Evolutionary conservation across 2,888 invertebrate species (phyloP), one percentile per base, ranked within the genome.

Genomic region (Perithous albicinctus): DNA sequence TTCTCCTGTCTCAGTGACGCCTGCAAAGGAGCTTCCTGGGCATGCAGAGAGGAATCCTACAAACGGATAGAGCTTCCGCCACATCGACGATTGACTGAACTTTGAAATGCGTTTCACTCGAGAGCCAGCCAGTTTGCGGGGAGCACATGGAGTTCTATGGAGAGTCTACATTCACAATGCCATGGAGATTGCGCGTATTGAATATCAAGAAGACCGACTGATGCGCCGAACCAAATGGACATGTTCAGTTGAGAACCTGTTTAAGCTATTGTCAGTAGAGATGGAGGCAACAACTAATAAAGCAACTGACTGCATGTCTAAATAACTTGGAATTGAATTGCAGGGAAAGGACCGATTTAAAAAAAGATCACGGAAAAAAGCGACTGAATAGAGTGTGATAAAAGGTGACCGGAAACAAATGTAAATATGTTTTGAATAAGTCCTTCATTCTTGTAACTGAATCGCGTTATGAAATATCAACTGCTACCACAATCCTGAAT

Each of bases 11-110:
- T 66, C 54, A 32, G 74, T 74, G 69, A 74, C 56, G 78, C 73
- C 73, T 78, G 54, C 69, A 78, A 78, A 69, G 64, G 69, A 64
- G 72, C 73, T 77, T 77, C 77, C 73, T 43, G 67, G 56, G 61
- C 63, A 56, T 64, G 61, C 46, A 69, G 46, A 15, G 20, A 29
- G 66, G 41, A 67, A 73, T 77, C 43, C 61, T 38, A 73, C 38
- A 54, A 72, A 67, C 54, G 64, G 12, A 80, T 67, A 59, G 59
- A 43, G 63, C 61, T 80, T 72, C 56, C 35, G 51, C 67, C 46
- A 26, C 73, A 64, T 38, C 46, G 54, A 43, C 51, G 67, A 67
- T 70, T 61, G 46, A n/a, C 26, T 12, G 59, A 48, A 75, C 67
- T 61, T 76, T 67, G 64, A 29, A 43, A 59, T 10, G 18, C 8